Evolutionary conservation across 2,888 invertebrate species (phyloP), one percentile per base, ranked within the genome.

Genomic region (Pandemis heparana): DNA sequence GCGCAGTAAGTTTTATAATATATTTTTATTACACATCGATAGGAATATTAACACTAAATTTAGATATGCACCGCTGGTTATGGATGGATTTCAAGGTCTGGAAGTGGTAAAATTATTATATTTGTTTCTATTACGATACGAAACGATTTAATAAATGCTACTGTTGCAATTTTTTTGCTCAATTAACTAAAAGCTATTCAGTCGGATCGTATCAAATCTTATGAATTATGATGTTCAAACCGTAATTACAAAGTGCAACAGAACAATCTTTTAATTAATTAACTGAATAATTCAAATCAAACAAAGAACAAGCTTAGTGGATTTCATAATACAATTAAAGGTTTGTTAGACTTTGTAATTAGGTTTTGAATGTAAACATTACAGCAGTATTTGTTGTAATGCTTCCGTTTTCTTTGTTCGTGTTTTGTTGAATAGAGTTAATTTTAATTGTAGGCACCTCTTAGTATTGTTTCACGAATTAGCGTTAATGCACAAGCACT

Each of bases 21-120:
- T 7, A n/a, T 14, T 39, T 51, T 56, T 38, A 59, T 39, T 59
- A 73, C 73, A 60, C 66, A 46, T 18, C 10, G 32, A 72, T 38
- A 51, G 23, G 61, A 32, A 56, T 43, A 53, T 43, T 60, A 16
- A 82, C 82, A 90, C 87, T 87, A 83, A 82, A 85, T 83, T 83
- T 83, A 89, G 94, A 94, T 94, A 94, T 94, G 92, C 94, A 94
- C 94, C 94, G 87, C 94, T 94, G 94, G 94, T 92, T 92, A 92
- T 92, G 94, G 94, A 93, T 88, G 94, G 88, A 92, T 92, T 91
- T 80, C 78, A 83, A 84, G 82, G 85, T 86, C 87, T 88, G 88
- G 90, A 91, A 91, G 85, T 91, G 89, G 89, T 82, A 77, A 80
- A 76, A 67, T 66, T 76, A 65, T 75, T 71, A 77, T 74, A 79